Evolutionary conservation across 2,888 invertebrate genomes (phyloP), one percentile per base, ranked within the genome.

Genomic region (Heteromyza rotundicornis): DNA sequence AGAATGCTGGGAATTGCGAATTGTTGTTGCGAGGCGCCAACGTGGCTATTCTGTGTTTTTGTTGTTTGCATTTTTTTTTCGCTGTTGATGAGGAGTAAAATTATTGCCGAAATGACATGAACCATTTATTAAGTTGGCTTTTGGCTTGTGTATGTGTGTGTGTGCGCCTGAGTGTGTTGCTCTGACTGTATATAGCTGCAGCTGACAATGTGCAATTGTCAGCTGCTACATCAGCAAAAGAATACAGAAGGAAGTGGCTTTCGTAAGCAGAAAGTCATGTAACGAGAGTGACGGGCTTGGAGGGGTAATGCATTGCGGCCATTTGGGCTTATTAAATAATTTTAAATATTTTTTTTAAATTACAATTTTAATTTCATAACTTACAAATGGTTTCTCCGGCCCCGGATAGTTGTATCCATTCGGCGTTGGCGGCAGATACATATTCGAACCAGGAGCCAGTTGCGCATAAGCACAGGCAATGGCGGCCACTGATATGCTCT

Each of bases 391-490:
- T 66, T 74, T 75, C 32, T 73, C 76, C 1, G 93, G 92, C 49
- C 86, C 86, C n/a, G 88, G 87, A 80, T 93, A 93, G 69, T 86
- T 86, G 82, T 93, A 93, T 16, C 91, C 91, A 70, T 89, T 89
- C 75, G 86, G 88, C 63, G 32, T 89, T 62, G 81, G 81, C 19
- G 93, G 93, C 57, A 93, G 86, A 83, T 93, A 93, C 60, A 89
- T 89, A 78, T 91, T 90, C 64, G 89, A 88, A 14, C 89, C 89
- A 1, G 89, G 88, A 50, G 80, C 78, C 58, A 83, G 69, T 64
- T 82, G 82, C 65, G 80, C 80, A 62, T 69, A 76, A 47, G 68
- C 77, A 63, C 74, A 79, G 67, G 80, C 74, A 58, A 80, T 70
- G 64, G 76, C 73, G 67, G 77, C 74, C 20, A 82, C 60, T 68